These are phyloP conservation scores for Psix sp. DNA, from an alignment of 1,140 invertebrate genomes.

Conservation along the genomic window DNA sequence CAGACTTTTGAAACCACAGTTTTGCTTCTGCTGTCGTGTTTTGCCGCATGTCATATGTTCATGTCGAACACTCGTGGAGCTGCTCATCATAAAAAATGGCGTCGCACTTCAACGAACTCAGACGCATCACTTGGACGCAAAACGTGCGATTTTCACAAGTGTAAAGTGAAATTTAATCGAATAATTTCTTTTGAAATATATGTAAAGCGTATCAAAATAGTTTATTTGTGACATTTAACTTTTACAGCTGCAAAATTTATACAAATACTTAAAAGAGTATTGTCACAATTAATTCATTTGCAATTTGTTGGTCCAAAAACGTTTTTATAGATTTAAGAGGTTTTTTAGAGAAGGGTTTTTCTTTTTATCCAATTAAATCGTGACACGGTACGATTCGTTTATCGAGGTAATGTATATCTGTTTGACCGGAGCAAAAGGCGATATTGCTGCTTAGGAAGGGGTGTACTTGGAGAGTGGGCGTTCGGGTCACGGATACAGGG, in stretches of 20 bases:
- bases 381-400: constrained; percentile 25
- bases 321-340: too few species aligned
- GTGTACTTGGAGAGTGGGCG: constrained; percentile 49
- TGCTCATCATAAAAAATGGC: constrained; percentile 22
- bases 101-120: constrained; percentile 39
- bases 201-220: too few species aligned
- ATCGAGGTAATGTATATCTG: constrained; percentile 24
- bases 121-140: constrained; percentile 24
- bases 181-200: too few species aligned
- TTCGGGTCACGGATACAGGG: constrained; percentile 56
- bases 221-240: too few species aligned
- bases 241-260: too few species aligned
- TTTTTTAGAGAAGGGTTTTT: too few species aligned
- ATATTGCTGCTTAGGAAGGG: constrained; percentile 41
- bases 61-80: constrained; percentile 25
- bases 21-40: constrained; percentile 24
- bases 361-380: constrained; percentile 32
- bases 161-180: constrained; percentile 24
- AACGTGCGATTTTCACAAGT: constrained; percentile 10
- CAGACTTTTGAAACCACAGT: constrained; percentile 29
- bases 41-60: constrained; percentile 12
- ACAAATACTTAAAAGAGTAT: too few species aligned
- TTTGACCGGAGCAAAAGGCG: constrained; percentile 20
- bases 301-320: background rate
- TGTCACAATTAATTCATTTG: too few species aligned